Conservation (phyloP, 2,888 invertebrate species). For the Drosophila prolongata region DNA sequence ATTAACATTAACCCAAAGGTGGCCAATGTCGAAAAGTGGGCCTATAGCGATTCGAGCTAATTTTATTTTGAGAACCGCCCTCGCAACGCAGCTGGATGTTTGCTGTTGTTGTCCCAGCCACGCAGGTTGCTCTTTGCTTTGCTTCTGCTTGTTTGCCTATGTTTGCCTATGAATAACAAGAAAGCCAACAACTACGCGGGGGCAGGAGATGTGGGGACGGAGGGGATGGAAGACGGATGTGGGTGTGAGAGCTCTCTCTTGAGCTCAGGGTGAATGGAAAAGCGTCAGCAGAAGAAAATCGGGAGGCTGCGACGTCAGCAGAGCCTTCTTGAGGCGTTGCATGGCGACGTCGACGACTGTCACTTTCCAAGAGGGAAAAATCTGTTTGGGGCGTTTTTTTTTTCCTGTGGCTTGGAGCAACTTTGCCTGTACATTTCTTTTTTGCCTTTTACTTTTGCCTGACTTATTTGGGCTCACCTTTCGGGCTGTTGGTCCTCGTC, state of each 20-base stretch:
- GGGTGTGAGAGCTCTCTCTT: constrained; percentile 12
- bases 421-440: constrained; percentile 42
- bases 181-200: constrained; percentile 42
- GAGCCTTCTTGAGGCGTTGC: constrained; percentile 46
- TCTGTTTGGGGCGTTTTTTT: constrained; percentile 68
- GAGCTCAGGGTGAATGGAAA: constrained; percentile 41
- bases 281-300: constrained; percentile 11
- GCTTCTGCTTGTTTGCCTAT: constrained; percentile 64
- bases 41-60: constrained; percentile 28
- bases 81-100: constrained; percentile 59
- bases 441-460: constrained; percentile 59
- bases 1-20: constrained; percentile 31
- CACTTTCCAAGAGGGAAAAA: constrained; percentile 72
- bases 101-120: constrained; percentile 67
- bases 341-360: constrained; percentile 69
- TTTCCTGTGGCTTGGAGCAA: constrained; percentile 33
- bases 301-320: constrained; percentile 9
- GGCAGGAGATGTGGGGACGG: not conserved
- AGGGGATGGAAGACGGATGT: not conserved
- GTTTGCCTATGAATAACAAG: constrained; percentile 62
- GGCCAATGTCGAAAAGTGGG: constrained; percentile 29
- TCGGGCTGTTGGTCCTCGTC: constrained; percentile 47
- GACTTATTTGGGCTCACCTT: constrained; percentile 77
- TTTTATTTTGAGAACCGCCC: constrained; percentile 50
- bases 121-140: constrained; percentile 73